A percentile compares a stretch with the other conserved stretches of the same genome.
Evolutionary conservation across 2,797 vertebrate species (phyloP).

Genomic region (Xiphophorus birchmanni): DNA sequence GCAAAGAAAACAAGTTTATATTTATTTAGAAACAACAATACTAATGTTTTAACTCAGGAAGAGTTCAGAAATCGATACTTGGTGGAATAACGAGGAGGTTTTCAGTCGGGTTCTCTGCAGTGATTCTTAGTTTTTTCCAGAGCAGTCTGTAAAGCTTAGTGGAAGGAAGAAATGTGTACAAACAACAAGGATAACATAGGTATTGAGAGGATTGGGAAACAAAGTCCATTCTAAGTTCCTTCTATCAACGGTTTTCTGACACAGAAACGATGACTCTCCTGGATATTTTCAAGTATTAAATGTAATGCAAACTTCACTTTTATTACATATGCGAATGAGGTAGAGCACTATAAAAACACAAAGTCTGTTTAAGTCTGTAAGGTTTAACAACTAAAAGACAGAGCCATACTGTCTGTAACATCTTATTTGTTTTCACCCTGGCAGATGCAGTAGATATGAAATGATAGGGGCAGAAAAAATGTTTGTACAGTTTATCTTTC

Average conservation of each 20-base stretch:
- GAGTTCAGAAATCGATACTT: too few relatives aligned
- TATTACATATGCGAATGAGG: too few relatives aligned
- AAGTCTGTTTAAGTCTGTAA: too few relatives aligned
- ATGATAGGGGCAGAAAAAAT: neutral
- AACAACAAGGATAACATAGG: neutral
- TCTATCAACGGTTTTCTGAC: neutral
- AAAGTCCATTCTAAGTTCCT: neutral
- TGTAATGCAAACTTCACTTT: too few relatives aligned
- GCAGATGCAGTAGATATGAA: neutral
- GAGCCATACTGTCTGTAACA: neutral
- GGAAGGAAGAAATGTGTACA: neutral
- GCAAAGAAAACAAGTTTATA: too few relatives aligned
- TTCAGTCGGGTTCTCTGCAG: too few relatives aligned
- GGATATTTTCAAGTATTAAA: too few relatives aligned
- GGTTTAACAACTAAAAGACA: neutral
- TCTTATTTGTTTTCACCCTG: neutral
- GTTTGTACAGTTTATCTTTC: neutral
- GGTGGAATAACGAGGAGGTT: too few relatives aligned
- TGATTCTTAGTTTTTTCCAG: too few relatives aligned
- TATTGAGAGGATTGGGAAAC: neutral
- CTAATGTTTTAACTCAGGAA: too few relatives aligned
- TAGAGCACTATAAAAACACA: too few relatives aligned
- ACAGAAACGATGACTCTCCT: neutral
- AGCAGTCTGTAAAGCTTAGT: neutral
- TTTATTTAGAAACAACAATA: too few relatives aligned